Conservation (phyloP, 2,888 invertebrate genomes). For the Xestoiulus laeticollis region DNA sequence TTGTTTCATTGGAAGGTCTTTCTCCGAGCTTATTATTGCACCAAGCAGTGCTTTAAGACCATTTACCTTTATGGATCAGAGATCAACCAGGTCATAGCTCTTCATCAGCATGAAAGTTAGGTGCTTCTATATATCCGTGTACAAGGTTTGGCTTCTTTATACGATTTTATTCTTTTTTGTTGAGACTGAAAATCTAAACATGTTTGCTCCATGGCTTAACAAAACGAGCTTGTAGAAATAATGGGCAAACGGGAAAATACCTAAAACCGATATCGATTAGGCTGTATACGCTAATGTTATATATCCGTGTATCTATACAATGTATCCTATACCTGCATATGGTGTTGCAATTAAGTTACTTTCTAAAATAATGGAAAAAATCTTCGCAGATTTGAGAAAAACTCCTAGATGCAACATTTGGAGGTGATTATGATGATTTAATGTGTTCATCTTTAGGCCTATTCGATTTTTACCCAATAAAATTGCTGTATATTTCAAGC, state of each 20-base stretch:
- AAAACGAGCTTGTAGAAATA: not conserved
- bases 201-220: not conserved
- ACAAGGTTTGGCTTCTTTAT: not conserved
- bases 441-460: too few relatives aligned
- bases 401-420: too few relatives aligned
- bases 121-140: not conserved
- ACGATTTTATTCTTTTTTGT: not conserved
- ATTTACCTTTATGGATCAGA: conserved; percentile 26
- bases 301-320: too few relatives aligned
- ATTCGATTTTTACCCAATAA: too few relatives aligned
- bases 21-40: not conserved
- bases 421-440: too few relatives aligned
- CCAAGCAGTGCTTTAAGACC: conserved; percentile 19
- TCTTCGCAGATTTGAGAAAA: too few relatives aligned
- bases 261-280: not conserved
- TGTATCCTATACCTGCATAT: too few relatives aligned
- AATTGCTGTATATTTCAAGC: too few relatives aligned
- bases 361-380: too few relatives aligned
- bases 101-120: conserved; percentile 3
- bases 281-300: too few relatives aligned
- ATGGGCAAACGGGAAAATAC: not conserved
- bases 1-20: conserved; percentile 9
- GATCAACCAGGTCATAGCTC: conserved; percentile 26
- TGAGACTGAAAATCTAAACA: not conserved
- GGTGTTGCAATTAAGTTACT: too few relatives aligned